These are phyloP conservation scores for Brotula barbata DNA, from an alignment of 2,797 vertebrate genomes.

Conservation along the genomic window DNA sequence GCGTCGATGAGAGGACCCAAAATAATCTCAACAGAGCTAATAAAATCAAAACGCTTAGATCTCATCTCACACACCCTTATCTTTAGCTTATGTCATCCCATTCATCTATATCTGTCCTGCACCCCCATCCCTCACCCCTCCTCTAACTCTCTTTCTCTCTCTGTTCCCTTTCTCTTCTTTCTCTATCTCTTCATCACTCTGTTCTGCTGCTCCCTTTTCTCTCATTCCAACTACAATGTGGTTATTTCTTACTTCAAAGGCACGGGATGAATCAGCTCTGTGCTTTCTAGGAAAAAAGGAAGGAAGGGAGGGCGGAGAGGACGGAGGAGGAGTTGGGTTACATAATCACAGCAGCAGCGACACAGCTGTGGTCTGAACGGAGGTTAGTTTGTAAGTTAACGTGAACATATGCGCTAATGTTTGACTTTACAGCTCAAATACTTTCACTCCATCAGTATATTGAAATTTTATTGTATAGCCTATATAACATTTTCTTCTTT, in stretches of 20 bases:
- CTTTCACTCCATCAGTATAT: too few relatives aligned
- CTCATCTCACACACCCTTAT: not conserved
- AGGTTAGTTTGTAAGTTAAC: not conserved
- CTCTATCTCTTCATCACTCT: not conserved
- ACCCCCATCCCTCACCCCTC: not conserved
- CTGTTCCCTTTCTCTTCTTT: constrained; percentile 9
- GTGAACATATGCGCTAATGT: not conserved
- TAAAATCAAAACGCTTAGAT: not conserved
- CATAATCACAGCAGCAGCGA: constrained; percentile 26
- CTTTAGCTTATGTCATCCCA: constrained; percentile 2
- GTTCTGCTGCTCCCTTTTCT: too few relatives aligned
- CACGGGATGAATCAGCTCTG: constrained; percentile 25
- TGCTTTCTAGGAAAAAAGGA: constrained; percentile 52
- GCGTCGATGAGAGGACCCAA: not conserved
- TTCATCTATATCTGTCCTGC: not conserved
- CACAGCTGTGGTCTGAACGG: not conserved
- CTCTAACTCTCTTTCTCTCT: constrained; percentile 3
- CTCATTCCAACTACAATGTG: not conserved
- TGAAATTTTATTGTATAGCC: too few relatives aligned
- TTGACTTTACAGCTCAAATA: too few relatives aligned
- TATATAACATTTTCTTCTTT: too few relatives aligned
- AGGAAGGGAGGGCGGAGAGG: constrained; percentile 20
- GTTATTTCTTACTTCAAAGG: constrained; percentile 5
- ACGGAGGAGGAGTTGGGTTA: constrained; percentile 24
- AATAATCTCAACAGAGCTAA: not conserved